phyloP scores from a whole-genome alignment of 2,797 vertebrate genomes.

The Phylloscopus collybita region DNA sequence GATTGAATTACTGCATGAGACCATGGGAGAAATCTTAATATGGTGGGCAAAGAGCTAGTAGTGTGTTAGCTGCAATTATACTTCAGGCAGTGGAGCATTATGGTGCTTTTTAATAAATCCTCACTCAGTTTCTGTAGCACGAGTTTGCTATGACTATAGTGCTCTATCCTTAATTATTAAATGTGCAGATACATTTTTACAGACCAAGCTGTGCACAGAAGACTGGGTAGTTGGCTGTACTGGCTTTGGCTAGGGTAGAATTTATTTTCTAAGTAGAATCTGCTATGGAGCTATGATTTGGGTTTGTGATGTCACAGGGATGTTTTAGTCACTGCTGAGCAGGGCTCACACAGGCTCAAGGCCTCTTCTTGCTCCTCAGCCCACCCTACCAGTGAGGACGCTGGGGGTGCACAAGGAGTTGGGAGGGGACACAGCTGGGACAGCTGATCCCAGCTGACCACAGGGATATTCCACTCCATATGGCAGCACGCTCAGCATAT shows the following conservation, averaged over 20 bases:
- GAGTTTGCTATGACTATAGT: not conserved
- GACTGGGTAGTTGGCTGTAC: not conserved
- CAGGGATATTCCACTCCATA: not conserved
- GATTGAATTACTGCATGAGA: not conserved
- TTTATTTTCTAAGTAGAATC: not conserved
- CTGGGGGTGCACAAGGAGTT: fast-evolving
- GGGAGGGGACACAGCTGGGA: not conserved
- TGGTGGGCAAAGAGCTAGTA: not conserved
- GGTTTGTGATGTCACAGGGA: not conserved
- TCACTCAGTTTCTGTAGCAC: not conserved
- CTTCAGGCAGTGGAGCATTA: not conserved
- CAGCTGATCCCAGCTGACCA: not conserved
- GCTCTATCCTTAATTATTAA: not conserved
- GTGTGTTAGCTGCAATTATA: not conserved
- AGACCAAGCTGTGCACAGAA: not conserved
- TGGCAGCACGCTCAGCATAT: not conserved
- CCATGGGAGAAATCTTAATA: not conserved
- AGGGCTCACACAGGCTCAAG: not conserved
- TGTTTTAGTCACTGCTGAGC: not conserved
- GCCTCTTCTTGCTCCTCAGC: not conserved
- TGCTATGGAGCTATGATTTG: not conserved
- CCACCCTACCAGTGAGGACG: fast-evolving
- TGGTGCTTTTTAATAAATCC: not conserved
- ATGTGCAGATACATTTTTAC: not conserved
- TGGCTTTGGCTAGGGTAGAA: not conserved